These are phyloP conservation scores for Catagonus wagneri DNA, from an alignment of 2,113 vertebrate genomes.

Conservation along the genomic window DNA sequence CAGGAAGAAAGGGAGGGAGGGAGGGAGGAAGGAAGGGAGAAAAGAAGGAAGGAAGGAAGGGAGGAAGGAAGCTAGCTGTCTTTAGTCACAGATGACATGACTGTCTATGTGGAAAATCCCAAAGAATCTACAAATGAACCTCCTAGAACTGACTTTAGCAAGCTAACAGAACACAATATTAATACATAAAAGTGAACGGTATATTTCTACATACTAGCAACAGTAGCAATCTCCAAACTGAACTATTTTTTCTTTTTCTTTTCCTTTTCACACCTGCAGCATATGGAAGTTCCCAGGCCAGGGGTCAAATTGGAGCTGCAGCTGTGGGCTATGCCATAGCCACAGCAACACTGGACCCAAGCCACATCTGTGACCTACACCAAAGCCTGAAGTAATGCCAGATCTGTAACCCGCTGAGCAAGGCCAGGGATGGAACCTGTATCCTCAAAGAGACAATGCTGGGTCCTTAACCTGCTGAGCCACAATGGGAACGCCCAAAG, in stretches of 20 bases:
- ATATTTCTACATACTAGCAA: not conserved
- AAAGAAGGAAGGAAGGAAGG: no score
- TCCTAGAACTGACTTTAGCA: slow-evolving; percentile 22
- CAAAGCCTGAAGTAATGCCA: no score
- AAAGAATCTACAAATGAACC: not conserved
- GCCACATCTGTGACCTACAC: no score
- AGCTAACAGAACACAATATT: not conserved
- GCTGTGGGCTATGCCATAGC: no score
- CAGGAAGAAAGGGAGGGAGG: not conserved
- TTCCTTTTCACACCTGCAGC: no score
- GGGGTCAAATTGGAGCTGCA: no score
- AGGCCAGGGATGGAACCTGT: no score
- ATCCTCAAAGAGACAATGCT: no score
- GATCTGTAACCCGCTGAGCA: no score
- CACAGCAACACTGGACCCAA: no score
- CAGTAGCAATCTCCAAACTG: not conserved
- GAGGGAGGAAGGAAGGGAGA: not conserved
- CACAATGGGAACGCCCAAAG: not conserved
- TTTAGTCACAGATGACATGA: not conserved
- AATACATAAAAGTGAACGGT: not conserved
- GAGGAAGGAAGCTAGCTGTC: slow-evolving; percentile 9
- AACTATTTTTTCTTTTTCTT: not conserved
- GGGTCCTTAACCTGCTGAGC: not conserved
- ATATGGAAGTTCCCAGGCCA: no score
- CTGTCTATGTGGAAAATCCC: not conserved